Percentiles rank a stretch among this genome's conserved stretches.
Conservation (phyloP, 2,797 vertebrate genomes). For the Choloepus didactylus region DNA sequence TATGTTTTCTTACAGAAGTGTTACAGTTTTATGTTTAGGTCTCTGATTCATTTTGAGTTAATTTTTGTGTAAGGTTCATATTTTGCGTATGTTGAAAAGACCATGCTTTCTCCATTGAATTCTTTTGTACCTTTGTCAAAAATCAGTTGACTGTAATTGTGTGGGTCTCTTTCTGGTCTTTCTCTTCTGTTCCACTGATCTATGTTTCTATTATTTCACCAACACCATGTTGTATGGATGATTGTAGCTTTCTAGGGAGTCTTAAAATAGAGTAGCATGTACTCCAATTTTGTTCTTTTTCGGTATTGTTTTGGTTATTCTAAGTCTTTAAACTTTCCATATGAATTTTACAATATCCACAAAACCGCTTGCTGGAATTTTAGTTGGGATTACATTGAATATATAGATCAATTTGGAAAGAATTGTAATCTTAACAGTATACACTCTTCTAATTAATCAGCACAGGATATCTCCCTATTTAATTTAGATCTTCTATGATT, state of each 20-base stretch:
- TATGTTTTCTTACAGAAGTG: neutral
- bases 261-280: neutral
- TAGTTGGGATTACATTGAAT: neutral
- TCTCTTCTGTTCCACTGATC: neutral
- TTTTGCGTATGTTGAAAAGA: constrained; percentile 10
- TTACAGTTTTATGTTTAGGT: constrained; percentile 3
- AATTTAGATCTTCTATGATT: neutral
- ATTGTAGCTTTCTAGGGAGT: neutral
- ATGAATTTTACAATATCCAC: neutral
- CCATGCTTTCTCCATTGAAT: neutral
- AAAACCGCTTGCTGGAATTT: neutral
- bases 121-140: neutral
- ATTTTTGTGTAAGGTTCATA: neutral
- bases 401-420: neutral
- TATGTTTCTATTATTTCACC: neutral
- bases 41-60: neutral
- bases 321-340: neutral
- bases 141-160: neutral
- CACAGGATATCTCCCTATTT: neutral
- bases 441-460: neutral
- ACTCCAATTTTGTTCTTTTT: neutral
- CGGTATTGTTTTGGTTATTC: neutral
- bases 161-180: neutral
- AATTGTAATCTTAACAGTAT: neutral
- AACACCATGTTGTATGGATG: neutral